Percentiles rank a stretch among this genome's conserved stretches.
Conservation (phyloP, 2,888 invertebrate species). For the Hecatera dysodea region DNA sequence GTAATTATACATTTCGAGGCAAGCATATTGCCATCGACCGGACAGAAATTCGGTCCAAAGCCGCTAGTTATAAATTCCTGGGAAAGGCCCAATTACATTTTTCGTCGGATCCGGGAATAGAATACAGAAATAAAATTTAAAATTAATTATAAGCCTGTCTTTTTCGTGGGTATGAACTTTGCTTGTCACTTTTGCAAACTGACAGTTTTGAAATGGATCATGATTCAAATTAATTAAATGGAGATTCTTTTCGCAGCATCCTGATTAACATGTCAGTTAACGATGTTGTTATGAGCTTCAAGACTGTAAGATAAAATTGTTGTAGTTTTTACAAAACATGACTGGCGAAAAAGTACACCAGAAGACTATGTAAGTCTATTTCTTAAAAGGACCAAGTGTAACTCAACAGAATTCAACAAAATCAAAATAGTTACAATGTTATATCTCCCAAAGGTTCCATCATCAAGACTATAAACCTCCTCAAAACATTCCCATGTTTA, state of each 20-base stretch:
- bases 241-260: neutral
- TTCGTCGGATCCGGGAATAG: too few relatives aligned
- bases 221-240: slow-evolving; percentile 4
- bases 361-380: too few relatives aligned
- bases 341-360: neutral
- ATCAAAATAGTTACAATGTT: slow-evolving; percentile 17
- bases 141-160: too few relatives aligned
- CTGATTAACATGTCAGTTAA: slow-evolving; percentile 6
- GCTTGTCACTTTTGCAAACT: neutral
- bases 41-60: too few relatives aligned
- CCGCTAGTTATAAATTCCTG: too few relatives aligned
- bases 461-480: slow-evolving; percentile 28
- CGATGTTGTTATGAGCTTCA: neutral
- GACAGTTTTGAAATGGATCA: slow-evolving; percentile 7
- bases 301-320: neutral
- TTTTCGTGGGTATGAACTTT: neutral
- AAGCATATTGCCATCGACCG: too few relatives aligned
- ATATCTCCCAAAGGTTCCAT: neutral
- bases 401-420: neutral
- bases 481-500: slow-evolving; percentile 23
- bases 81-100: too few relatives aligned
- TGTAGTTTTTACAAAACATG: neutral
- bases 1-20: too few relatives aligned
- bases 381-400: too few relatives aligned
- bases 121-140: too few relatives aligned